These are phyloP conservation scores for Drosophila seclusa DNA, from an alignment of 2,888 invertebrate species.

Conservation along the genomic window DNA sequence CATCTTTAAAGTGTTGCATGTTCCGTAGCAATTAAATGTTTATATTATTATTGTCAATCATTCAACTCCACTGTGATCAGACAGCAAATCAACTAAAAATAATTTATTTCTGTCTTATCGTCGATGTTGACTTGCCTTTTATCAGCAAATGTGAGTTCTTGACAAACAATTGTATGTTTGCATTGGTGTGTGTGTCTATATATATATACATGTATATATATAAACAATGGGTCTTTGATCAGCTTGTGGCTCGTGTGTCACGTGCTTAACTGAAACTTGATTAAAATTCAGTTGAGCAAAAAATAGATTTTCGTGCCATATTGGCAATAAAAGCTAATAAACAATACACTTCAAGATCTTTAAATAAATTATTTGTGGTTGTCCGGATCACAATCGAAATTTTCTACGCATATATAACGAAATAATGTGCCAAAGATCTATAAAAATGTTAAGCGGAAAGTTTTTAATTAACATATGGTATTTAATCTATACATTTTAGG, in stretches of 20 bases:
- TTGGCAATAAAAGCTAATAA: neutral
- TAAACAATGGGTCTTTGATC: neutral
- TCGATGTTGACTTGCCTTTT: conserved; percentile 4
- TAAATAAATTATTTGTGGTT: neutral
- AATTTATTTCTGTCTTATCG: conserved; percentile 38
- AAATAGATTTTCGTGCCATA: conserved; percentile 10
- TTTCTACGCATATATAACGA: neutral
- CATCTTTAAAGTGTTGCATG: neutral
- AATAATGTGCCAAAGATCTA: neutral
- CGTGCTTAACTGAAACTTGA: conserved; percentile 30
- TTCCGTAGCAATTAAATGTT: neutral
- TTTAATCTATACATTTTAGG: neutral
- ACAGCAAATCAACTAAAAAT: conserved; percentile 26
- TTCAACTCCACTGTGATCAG: conserved; percentile 14
- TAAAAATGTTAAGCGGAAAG: neutral
- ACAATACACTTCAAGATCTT: neutral
- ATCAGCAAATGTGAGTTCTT: conserved; percentile 32
- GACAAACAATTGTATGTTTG: conserved; percentile 16
- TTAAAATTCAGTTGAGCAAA: conserved; percentile 22
- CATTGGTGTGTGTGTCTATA: neutral
- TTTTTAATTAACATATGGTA: neutral
- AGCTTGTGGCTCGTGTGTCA: conserved; percentile 19
- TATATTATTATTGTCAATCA: conserved; percentile 1
- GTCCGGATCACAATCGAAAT: neutral
- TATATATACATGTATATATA: neutral